phyloP scores from a whole-genome alignment of 2,888 invertebrate genomes.

The Helicoverpa assulta region DNA sequence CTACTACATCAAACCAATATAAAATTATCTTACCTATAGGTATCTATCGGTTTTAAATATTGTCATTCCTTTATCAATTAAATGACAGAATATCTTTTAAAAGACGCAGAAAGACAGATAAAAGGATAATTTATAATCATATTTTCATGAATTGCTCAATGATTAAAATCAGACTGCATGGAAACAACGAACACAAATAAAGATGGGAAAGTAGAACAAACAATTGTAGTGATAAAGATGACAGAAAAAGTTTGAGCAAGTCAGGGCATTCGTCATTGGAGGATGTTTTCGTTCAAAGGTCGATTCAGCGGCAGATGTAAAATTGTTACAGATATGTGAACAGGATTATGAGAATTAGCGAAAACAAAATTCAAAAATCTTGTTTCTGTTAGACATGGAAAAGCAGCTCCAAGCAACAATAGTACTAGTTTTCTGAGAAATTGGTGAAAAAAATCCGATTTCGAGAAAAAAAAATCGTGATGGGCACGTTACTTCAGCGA shows the following conservation, averaged over 20 bases:
- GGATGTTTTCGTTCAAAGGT: no score
- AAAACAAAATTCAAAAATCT: background rate
- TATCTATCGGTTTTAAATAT: conserved; percentile 14
- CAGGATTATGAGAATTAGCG: background rate
- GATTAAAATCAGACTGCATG: background rate
- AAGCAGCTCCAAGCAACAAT: no score
- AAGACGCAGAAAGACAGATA: conserved; percentile 14
- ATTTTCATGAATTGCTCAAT: background rate
- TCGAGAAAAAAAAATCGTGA: no score
- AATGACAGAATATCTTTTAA: conserved; percentile 22
- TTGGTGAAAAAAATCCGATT: no score
- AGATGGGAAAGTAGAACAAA: no score
- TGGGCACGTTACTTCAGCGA: no score
- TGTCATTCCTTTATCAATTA: conserved; percentile 20
- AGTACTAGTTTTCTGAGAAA: no score
- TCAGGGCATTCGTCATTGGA: no score
- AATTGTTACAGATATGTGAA: background rate
- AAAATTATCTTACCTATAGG: background rate
- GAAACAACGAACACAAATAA: background rate
- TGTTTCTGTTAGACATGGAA: no score
- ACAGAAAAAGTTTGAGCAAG: background rate
- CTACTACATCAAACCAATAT: background rate
- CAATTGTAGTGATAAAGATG: background rate
- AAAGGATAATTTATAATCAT: conserved; percentile 12
- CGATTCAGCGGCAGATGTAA: no score